Evolutionary conservation across 2,888 invertebrate species (phyloP).

Genomic region (Ditula angustiorana): DNA sequence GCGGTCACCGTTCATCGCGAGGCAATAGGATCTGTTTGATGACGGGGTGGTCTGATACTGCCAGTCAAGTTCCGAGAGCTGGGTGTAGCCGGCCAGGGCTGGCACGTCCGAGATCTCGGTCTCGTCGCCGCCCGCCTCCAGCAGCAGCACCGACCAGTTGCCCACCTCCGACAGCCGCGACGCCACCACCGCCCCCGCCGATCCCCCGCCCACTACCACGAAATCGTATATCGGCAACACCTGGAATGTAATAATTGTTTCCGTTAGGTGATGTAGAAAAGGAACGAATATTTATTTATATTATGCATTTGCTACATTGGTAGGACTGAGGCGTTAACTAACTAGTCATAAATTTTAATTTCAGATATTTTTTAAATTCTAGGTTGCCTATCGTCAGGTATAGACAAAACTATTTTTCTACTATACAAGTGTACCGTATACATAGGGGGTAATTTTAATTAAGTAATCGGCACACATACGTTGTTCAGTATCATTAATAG

Average conservation of each 20-base stretch:
- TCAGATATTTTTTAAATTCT: not conserved
- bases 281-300: slow-evolving; percentile 19
- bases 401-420: not conserved
- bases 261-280: slow-evolving; percentile 10
- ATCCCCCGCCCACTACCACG: slow-evolving; percentile 94
- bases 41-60: slow-evolving; percentile 95
- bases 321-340: not conserved
- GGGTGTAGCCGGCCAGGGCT: slow-evolving; percentile 92
- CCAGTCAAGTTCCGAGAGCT: slow-evolving; percentile 96
- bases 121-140: slow-evolving; percentile 96
- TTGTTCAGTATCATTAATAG: no score
- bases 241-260: slow-evolving; percentile 73
- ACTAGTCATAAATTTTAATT: not conserved
- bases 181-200: slow-evolving; percentile 95
- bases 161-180: slow-evolving; percentile 92
- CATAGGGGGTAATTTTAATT: no score
- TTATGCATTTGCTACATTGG: not conserved
- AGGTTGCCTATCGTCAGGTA: no score
- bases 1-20: slow-evolving; percentile 94
- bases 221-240: slow-evolving; percentile 93
- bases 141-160: slow-evolving; percentile 92
- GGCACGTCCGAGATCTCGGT: slow-evolving; percentile 96
- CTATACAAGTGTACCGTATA: not conserved
- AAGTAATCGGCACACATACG: no score
- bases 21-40: slow-evolving; percentile 91